Conservation (phyloP, 2,113 vertebrate species). For the Syngnathoides biaculeatus region DNA sequence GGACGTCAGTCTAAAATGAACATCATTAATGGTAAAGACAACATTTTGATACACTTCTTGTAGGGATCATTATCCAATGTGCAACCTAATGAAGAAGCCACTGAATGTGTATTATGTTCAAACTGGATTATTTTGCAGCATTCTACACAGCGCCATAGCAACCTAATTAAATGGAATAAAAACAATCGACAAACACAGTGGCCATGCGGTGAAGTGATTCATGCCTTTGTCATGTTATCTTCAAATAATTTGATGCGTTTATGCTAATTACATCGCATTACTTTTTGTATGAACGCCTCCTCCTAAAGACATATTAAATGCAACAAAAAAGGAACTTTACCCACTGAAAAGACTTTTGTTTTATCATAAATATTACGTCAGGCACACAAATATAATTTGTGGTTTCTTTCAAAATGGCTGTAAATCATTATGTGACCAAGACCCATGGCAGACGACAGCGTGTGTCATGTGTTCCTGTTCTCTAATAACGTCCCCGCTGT, state of each 20-base stretch:
- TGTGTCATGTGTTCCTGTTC: constrained; percentile 10
- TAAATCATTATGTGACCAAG: background rate
- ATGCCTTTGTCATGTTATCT: background rate
- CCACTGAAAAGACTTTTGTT: no score
- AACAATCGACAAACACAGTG: background rate
- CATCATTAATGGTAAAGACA: background rate
- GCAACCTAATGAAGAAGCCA: background rate
- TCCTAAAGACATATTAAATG: no score
- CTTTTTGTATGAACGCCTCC: background rate
- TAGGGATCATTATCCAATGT: background rate
- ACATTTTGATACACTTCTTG: background rate
- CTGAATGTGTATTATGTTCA: background rate
- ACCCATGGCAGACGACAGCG: constrained; percentile 5
- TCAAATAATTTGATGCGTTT: background rate
- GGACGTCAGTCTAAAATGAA: background rate
- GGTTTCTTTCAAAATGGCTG: background rate
- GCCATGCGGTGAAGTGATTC: background rate
- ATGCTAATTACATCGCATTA: background rate
- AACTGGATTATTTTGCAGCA: background rate
- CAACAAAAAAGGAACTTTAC: no score
- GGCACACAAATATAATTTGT: background rate
- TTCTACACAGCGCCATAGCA: background rate
- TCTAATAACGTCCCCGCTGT: constrained; percentile 17
- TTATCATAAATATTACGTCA: no score
- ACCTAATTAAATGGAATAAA: background rate